A percentile compares a stretch with the other conserved stretches of the same genome.
Conservation (phyloP, 1,140 invertebrate genomes). For the Paraescarpia echinospica region DNA sequence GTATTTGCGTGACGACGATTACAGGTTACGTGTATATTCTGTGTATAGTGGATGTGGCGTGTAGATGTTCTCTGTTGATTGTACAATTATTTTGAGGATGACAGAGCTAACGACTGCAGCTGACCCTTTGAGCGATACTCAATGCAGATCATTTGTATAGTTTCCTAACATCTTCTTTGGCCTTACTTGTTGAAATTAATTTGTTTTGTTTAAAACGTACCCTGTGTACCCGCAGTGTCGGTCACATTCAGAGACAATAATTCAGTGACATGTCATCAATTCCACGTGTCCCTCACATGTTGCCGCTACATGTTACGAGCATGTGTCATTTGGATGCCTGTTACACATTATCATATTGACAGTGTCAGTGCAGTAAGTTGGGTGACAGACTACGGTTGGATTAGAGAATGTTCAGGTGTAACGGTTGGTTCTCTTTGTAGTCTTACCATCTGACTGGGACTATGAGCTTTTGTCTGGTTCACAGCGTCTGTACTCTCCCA, state of each 20-base stretch:
- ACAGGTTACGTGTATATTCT: background rate
- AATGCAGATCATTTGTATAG: background rate
- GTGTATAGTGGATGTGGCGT: background rate
- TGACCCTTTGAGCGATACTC: background rate
- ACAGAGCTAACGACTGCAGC: background rate
- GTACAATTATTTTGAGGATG: background rate
- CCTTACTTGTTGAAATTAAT: background rate
- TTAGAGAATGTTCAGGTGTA: background rate
- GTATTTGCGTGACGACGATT: background rate
- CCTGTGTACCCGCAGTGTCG: background rate
- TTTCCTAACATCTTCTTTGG: background rate
- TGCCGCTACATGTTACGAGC: background rate
- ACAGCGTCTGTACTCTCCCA: background rate
- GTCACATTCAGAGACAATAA: background rate
- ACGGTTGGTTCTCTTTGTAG: background rate
- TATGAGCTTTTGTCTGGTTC: background rate
- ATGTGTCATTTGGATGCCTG: background rate
- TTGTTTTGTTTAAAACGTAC: background rate
- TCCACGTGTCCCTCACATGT: background rate
- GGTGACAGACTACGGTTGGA: no score
- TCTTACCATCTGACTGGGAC: background rate
- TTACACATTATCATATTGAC: no score
- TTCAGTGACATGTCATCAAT: background rate
- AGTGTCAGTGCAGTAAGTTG: no score
- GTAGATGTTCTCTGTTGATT: background rate